Evolutionary conservation across 2,888 invertebrate species (phyloP), one percentile per base, ranked within the genome.

Genomic region (Yponomeuta sedellus): DNA sequence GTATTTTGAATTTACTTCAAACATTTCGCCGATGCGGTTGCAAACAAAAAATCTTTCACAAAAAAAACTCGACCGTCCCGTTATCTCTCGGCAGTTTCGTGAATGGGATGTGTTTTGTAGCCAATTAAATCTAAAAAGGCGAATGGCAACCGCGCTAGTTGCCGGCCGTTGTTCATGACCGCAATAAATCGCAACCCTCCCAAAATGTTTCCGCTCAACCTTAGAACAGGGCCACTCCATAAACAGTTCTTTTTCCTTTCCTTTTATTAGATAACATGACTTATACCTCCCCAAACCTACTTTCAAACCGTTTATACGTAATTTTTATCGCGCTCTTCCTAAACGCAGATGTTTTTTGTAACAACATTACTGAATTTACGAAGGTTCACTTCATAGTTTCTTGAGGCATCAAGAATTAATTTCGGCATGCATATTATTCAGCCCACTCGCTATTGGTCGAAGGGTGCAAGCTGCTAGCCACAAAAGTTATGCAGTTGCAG

Each of bases 181-280:
- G 84, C 85, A 83, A 89, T 91, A 91, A 91, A 91, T 91, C 86
- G 90, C 90, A 86, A 89, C 85, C 87, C 86, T 79, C 83, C 81
- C 74, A 75, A 80, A 77, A 81, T 77, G 82, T 85, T 88, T 89
- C 90, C 89, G 88, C 77, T 77, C 75, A 73, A 71, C 67, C 19
- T 57, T 63, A n/a, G 28, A 25, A 19, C 39, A 28, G 12, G 44
- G 44, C 34, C 52, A 57, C n/a, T 65, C 22, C 57, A 61, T 44
- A 22, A 44, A 66, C 22, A 61, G 16, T 64, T 57, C 28, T 57
- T 56, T 25, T 52, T 16, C 16, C 16, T 52, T 52, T 19, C 44
- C 19, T 66, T 61, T 66, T 44, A 66, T 20, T 22, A 65, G 58
- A 39, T 28, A 66, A 70, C 72, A 40, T 57, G 67, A 28, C 20